Evolutionary conservation across 2,888 invertebrate genomes (phyloP), one percentile per base, ranked within the genome.

Genomic region (Coremacera marginata): DNA sequence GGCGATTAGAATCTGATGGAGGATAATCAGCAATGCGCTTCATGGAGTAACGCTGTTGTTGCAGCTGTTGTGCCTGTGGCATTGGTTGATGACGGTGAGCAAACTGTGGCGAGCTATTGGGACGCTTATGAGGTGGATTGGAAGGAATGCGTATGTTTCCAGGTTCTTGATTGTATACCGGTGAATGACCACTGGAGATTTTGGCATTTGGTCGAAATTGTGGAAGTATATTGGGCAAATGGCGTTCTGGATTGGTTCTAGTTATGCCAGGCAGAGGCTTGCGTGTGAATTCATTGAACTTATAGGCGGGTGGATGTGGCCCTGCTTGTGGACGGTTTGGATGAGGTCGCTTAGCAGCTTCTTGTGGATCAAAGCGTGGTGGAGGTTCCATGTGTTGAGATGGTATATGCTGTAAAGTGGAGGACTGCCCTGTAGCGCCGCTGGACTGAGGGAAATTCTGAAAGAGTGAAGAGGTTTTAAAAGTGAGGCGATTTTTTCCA

Each of bases 121-220:
- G 82, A 16, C 19, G 34, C 3, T 60, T 60, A 0, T 0, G 57
- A 1, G 57, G 9, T 3, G 19, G 55, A 11, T 65, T 55, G 16
- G 65, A 9, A 3, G 81, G 80, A 1, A 88, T 81, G 3, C 88
- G 85, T n/a, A 88, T 86, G 75, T 89, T 89, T 0, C 89, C 89
- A 0, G 88, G 84, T 68, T 88, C 88, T 80, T 88, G 87, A 77
- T 86, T 87, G 77, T 84, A 84, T 3, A 80, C 79, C 8, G 77
- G 73, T 25, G 86, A 83, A 76, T 89, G 86, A 0, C 91, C 91
- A 77, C 89, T 90, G 0, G 91, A 91, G 3, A 91, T 88, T 82
- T 92, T 92, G 2, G 92, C 92, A 82, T 93, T 94, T 0, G 94
- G 94, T 49, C 94, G 90, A 82, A 94, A 94, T 83, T 94, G 94